Evolutionary conservation across 2,113 vertebrate genomes (phyloP).

Genomic region (Hippocampus zosterae): DNA sequence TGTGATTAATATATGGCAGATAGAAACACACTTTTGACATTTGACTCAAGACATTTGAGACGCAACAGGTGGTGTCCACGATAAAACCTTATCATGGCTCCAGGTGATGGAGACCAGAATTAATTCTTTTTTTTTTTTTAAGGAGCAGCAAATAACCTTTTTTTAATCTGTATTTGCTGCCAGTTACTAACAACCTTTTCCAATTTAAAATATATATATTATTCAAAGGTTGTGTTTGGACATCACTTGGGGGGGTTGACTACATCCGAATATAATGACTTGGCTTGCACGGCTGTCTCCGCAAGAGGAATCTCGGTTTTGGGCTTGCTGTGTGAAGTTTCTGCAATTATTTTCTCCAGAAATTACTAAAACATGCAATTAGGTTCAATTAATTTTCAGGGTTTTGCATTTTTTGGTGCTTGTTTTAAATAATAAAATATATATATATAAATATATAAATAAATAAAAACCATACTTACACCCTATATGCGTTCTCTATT

Average conservation of each 20-base stretch:
- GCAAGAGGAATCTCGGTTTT: background rate
- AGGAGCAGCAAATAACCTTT: constrained; percentile 3
- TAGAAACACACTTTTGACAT: constrained; percentile 1
- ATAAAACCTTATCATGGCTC: constrained; percentile 21
- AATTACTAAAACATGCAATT: background rate
- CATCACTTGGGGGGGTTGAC: background rate
- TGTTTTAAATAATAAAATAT: too few relatives aligned
- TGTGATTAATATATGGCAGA: background rate
- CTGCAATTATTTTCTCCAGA: background rate
- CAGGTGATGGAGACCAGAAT: constrained; percentile 18
- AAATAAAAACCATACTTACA: too few relatives aligned
- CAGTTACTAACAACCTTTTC: constrained; percentile 13
- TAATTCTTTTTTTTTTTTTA: constrained; percentile 26
- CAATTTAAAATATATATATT: background rate
- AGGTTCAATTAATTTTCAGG: background rate
- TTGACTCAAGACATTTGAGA: constrained; percentile 28
- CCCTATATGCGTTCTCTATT: too few relatives aligned
- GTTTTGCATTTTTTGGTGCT: too few relatives aligned
- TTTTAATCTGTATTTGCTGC: constrained; percentile 25
- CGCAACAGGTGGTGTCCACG: constrained; percentile 19
- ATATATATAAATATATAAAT: too few relatives aligned
- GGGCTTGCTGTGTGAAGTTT: too few relatives aligned
- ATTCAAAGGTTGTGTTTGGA: background rate
- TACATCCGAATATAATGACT: background rate
- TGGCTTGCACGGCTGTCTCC: background rate